phyloP scores from a whole-genome alignment of 2,888 invertebrate genomes.

The Deilephila elpenor region DNA sequence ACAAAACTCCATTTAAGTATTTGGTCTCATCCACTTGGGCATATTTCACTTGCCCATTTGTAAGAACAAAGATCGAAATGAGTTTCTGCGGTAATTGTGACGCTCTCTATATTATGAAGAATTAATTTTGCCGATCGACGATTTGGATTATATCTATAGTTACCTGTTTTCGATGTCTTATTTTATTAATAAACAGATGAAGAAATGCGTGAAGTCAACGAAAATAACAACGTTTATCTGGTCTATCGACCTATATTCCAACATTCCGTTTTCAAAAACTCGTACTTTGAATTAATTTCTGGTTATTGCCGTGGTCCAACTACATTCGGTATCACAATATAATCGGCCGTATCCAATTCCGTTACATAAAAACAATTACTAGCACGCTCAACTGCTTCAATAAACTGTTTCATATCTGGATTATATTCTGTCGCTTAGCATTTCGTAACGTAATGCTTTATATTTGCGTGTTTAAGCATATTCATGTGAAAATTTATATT shows the following conservation, averaged over 20 bases:
- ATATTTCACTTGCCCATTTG: too few relatives aligned
- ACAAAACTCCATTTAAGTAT: too few relatives aligned
- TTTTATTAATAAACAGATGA: too few relatives aligned
- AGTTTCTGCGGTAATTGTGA: too few relatives aligned
- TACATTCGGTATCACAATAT: slow-evolving; percentile 13
- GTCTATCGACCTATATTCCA: neutral
- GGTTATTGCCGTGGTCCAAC: neutral
- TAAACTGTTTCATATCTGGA: slow-evolving; percentile 9
- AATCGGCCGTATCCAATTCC: neutral
- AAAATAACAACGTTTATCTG: neutral
- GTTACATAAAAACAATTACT: slow-evolving; percentile 22
- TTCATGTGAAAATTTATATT: slow-evolving; percentile 12
- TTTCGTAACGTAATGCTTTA: slow-evolving; percentile 19
- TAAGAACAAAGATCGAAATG: neutral
- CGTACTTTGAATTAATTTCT: neutral
- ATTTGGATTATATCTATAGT: too few relatives aligned
- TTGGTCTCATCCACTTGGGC: too few relatives aligned
- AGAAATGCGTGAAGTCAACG: neutral
- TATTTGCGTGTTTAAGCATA: slow-evolving; percentile 24
- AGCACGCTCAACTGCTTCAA: slow-evolving; percentile 2
- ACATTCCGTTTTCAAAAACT: neutral
- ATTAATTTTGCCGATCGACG: too few relatives aligned
- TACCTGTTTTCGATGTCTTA: too few relatives aligned
- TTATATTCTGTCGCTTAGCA: slow-evolving; percentile 4
- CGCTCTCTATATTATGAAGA: too few relatives aligned